Evolutionary conservation across 1,140 invertebrate genomes (phyloP).

Genomic region (Brachystomella parvula): DNA sequence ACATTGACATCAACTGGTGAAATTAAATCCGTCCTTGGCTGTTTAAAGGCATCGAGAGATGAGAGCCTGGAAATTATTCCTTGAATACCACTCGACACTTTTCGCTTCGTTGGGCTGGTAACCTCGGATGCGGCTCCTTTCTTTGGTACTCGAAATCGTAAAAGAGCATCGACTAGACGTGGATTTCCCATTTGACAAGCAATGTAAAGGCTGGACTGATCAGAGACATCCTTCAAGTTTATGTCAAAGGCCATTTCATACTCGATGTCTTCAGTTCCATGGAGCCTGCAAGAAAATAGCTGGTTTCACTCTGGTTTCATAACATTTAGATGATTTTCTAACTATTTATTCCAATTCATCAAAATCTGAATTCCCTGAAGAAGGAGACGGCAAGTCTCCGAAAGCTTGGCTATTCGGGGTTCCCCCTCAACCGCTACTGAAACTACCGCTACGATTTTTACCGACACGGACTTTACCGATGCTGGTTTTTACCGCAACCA

Average conservation of each 20-base stretch:
- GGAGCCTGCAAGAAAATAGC: background rate
- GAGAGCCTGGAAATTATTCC: conserved; percentile 70
- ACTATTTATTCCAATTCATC: too few species aligned
- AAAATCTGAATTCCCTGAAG: too few species aligned
- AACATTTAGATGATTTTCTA: too few species aligned
- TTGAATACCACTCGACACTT: conserved; percentile 72
- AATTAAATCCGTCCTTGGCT: conserved; percentile 47
- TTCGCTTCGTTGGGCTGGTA: conserved; percentile 55
- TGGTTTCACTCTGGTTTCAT: background rate
- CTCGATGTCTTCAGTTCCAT: conserved; percentile 45
- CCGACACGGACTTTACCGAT: too few species aligned
- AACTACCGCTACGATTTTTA: too few species aligned
- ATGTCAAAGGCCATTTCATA: conserved; percentile 82
- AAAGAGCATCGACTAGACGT: conserved; percentile 66
- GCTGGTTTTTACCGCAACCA: too few species aligned
- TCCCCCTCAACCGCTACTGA: too few species aligned
- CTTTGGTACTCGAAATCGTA: conserved; percentile 57
- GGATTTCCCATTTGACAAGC: conserved; percentile 74
- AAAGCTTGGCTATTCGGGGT: too few species aligned
- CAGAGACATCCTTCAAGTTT: conserved; percentile 79
- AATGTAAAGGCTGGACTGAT: conserved; percentile 81
- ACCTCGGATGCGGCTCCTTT: conserved; percentile 33
- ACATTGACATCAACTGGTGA: conserved; percentile 65
- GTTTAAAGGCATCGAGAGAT: background rate
- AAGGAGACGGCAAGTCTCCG: too few species aligned